These are phyloP conservation scores for Atlantisia rogersi DNA, from an alignment of 2,113 vertebrate species.

Conservation along the genomic window DNA sequence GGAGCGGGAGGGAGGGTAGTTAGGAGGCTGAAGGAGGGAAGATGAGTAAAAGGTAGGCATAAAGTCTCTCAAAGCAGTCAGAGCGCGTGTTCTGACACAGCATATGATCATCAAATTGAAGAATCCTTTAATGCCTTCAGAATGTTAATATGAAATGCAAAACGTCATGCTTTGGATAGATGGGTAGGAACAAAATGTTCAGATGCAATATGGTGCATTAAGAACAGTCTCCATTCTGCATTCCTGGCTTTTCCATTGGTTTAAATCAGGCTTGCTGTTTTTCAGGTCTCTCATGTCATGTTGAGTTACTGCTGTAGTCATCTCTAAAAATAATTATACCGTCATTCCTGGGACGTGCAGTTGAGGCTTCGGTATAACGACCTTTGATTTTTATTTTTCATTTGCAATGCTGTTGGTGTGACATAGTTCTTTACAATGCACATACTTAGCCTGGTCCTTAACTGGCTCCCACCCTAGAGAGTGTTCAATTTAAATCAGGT, in stretches of 20 bases:
- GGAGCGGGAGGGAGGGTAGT: neutral
- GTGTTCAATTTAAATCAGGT: neutral
- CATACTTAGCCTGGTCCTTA: neutral
- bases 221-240: conserved; percentile 58
- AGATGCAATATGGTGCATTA: conserved; percentile 65
- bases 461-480: neutral
- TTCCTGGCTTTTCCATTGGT: conserved; percentile 59
- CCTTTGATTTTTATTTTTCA: neutral
- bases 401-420: neutral
- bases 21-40: neutral
- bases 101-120: conserved; percentile 47
- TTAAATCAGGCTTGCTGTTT: conserved; percentile 57
- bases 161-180: conserved; percentile 60
- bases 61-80: neutral
- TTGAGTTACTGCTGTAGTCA: conserved; percentile 49
- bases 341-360: conserved; percentile 14
- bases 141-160: conserved; percentile 69
- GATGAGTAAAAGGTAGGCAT: conserved; percentile 2
- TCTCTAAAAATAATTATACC: conserved; percentile 63
- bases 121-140: conserved; percentile 60
- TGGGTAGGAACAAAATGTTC: conserved; percentile 65
- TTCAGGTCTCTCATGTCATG: conserved; percentile 34
- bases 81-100: conserved; percentile 35
- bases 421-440: neutral
- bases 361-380: neutral